Conservation (phyloP, 2,888 invertebrate species). For the Ormia ochracea region DNA sequence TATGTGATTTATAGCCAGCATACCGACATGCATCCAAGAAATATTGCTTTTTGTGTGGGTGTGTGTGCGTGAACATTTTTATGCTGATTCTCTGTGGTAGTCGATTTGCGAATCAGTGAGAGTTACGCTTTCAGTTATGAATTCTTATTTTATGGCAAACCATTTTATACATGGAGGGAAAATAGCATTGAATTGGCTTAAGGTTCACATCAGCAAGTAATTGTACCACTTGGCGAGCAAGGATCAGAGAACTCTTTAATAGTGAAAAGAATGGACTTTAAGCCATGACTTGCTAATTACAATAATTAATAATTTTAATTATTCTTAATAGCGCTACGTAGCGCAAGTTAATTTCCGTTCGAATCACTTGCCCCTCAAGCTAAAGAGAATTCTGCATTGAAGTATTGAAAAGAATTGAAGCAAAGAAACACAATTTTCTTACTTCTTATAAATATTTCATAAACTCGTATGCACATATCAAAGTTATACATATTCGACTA, state of each 20-base stretch:
- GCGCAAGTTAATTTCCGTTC: constrained; percentile 49
- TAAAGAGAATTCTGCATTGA: not conserved
- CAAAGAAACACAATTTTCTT: constrained; percentile 9
- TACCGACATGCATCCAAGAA: constrained; percentile 3
- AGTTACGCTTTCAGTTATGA: constrained; percentile 8
- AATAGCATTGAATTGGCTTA: too few species aligned
- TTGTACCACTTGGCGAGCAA: too few species aligned
- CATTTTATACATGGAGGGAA: not conserved
- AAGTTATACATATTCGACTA: constrained; percentile 18
- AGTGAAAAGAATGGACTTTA: too few species aligned
- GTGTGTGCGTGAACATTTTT: not conserved
- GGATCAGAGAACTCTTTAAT: too few species aligned
- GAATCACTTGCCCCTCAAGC: constrained; percentile 42
- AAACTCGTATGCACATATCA: too few species aligned
- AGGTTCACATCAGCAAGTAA: too few species aligned
- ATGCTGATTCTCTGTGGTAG: not conserved
- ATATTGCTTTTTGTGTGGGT: not conserved
- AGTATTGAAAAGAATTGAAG: constrained; percentile 9
- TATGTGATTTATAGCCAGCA: constrained; percentile 33
- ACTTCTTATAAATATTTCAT: constrained; percentile 34
- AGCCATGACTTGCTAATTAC: too few species aligned
- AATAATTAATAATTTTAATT: not conserved
- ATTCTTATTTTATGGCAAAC: not conserved
- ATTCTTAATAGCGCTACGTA: constrained; percentile 36
- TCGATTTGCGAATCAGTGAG: constrained; percentile 5